phyloP scores from a whole-genome alignment of 2,888 invertebrate genomes.

The Rhodophaea formosa region DNA sequence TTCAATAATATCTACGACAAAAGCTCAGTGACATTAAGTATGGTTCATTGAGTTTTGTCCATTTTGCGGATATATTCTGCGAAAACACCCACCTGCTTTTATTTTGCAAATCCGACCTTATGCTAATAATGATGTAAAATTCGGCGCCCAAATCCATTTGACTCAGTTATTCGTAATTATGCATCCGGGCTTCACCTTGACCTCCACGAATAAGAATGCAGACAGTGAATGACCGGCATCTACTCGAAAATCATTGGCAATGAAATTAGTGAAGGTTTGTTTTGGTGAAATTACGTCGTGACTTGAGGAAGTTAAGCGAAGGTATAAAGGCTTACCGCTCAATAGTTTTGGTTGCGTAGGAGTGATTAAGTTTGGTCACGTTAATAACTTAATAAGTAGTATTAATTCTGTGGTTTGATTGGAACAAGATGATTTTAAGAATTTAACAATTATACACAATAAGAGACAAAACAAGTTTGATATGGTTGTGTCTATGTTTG shows the following conservation, averaged over 20 bases:
- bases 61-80: too few relatives aligned
- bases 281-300: conserved; percentile 20
- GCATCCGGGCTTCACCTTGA: conserved; percentile 51
- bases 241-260: conserved; percentile 45
- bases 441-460: too few relatives aligned
- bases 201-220: conserved; percentile 46
- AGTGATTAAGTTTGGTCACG: neutral
- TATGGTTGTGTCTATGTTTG: too few relatives aligned
- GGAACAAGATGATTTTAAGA: too few relatives aligned
- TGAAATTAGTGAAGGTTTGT: conserved; percentile 21
- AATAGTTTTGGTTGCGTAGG: neutral
- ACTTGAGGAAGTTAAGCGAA: neutral
- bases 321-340: neutral
- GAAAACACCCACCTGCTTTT: too few relatives aligned
- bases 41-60: too few relatives aligned
- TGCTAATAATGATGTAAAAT: neutral
- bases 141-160: conserved; percentile 24
- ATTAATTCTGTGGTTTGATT: too few relatives aligned
- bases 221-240: conserved; percentile 60
- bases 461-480: too few relatives aligned
- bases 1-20: too few relatives aligned
- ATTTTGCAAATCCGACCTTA: too few relatives aligned
- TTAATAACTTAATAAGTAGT: too few relatives aligned
- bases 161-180: conserved; percentile 44
- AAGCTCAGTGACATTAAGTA: too few relatives aligned